Evolutionary conservation across 2,797 vertebrate species (phyloP), one percentile per base, ranked within the genome.

Genomic region (Sciurus vulgaris): DNA sequence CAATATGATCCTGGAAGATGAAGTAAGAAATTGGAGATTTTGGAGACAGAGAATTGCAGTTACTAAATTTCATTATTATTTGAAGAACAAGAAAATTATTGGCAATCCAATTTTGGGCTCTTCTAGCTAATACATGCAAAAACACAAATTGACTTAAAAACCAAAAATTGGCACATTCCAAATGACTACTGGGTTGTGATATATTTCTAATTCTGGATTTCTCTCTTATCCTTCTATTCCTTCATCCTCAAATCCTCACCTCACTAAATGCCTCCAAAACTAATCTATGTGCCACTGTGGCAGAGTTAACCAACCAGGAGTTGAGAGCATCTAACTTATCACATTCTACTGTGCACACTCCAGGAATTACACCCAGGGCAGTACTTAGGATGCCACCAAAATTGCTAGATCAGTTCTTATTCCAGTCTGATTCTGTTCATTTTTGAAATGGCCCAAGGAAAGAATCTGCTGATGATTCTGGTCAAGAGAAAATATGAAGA

Each of bases 1-100:
- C 41, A 81, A 86, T 33, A 73, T 12, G 26, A 92, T 74, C 24
- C 47, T 49, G 12, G 33, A 59, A 35, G 11, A 61, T 61, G 24
- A 93, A 74, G 33, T 30, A 38, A 69, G 73, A 87, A 82, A 61
- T 28, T 61, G 30, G 84, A 33, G 9, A 79, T 69, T 94, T 95
- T 28, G 24, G 22, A 79, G 47, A 35, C 4, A 88, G 73, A 84
- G 49, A 94, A 70, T 72, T 78, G 0, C 2, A 89, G 59, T 74
- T 76, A 74, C 24, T 92, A 59, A 26, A 84, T 73, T 90, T 81
- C 47, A 73, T 44, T 74, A 82, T 38, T 59, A 82, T 78, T 69
- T 78, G 8, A 49, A 92, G 56, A 92, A 51, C 44, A 74, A 94
- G 22, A 33, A 91, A 74, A 78, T 86, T 69, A 54, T 28, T 22